A percentile compares a stretch with the other conserved stretches of the same genome.
Evolutionary conservation across 2,888 invertebrate species (phyloP).

Genomic region (Elmis aenea): DNA sequence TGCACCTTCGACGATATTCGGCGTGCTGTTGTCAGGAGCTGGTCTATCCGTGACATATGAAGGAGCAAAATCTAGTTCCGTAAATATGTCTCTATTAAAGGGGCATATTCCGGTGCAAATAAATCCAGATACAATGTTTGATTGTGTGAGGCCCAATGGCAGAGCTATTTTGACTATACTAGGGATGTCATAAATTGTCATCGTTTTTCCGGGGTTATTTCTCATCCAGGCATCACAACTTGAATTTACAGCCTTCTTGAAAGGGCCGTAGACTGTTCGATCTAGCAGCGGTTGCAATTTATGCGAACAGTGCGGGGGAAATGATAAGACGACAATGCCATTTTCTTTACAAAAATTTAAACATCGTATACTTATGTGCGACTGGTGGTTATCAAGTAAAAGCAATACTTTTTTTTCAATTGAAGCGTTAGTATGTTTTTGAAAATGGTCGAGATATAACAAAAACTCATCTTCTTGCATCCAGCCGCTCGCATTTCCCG

Average conservation of each 20-base stretch:
- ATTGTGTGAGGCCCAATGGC: constrained; percentile 6
- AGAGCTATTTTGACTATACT: constrained; percentile 9
- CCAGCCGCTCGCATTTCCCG: constrained; percentile 14
- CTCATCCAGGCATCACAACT: constrained; percentile 19
- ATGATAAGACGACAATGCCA: too few species aligned
- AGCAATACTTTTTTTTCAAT: too few species aligned
- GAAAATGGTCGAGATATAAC: constrained; percentile 18
- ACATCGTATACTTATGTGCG: too few species aligned
- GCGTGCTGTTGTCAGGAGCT: too few species aligned
- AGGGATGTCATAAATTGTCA: constrained; percentile 22
- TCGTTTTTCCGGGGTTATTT: constrained; percentile 19
- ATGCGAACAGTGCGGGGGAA: constrained; percentile 19
- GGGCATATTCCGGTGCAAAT: neutral
- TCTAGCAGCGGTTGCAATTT: constrained; percentile 25
- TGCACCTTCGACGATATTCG: constrained; percentile 1
- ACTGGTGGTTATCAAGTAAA: too few species aligned
- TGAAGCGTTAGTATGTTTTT: too few species aligned
- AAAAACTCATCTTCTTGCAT: constrained; percentile 10
- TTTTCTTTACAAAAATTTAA: too few species aligned
- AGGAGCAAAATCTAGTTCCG: constrained; percentile 8
- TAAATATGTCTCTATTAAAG: constrained; percentile 5
- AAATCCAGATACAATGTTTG: constrained; percentile 9
- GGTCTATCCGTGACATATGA: constrained; percentile 12
- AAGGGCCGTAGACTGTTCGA: constrained; percentile 19
- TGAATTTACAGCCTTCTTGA: constrained; percentile 20